These are phyloP conservation scores for Amaurobius ferox DNA, from an alignment of 2,888 invertebrate genomes.

Conservation along the genomic window DNA sequence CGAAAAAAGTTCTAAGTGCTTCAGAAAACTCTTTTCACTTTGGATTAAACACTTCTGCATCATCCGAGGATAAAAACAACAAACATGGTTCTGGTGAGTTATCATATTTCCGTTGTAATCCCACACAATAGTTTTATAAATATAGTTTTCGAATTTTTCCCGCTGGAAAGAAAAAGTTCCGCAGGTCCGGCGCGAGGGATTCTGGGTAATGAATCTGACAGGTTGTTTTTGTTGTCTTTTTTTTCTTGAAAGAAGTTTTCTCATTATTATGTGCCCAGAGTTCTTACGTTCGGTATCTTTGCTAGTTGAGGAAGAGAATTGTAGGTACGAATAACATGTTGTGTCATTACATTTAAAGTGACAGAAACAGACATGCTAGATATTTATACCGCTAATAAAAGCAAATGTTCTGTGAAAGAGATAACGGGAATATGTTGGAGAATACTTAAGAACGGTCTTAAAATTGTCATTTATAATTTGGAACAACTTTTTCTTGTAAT, in stretches of 20 bases:
- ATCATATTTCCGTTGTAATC: background rate
- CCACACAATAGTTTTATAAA: background rate
- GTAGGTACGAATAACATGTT: background rate
- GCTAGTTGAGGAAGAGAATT: background rate
- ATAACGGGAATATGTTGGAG: too few species aligned
- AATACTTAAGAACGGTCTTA: too few species aligned
- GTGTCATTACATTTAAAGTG: conserved; percentile 1
- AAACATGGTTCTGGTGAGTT: conserved; percentile 65
- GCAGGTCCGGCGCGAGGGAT: conserved; percentile 41
- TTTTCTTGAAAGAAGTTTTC: conserved; percentile 22
- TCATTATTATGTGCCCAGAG: conserved; percentile 1
- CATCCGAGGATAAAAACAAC: conserved; percentile 34
- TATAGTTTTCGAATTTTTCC: background rate
- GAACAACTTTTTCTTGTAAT: too few species aligned
- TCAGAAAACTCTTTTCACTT: conserved; percentile 26
- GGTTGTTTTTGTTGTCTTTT: conserved; percentile 58
- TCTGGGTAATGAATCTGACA: conserved; percentile 67
- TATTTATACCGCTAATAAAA: background rate
- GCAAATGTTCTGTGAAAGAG: background rate
- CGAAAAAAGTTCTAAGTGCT: conserved; percentile 46
- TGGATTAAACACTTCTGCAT: conserved; percentile 44
- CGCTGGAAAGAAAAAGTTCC: conserved; percentile 46
- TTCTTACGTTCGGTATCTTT: background rate
- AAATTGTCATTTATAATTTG: too few species aligned
- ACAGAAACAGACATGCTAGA: background rate